Evolutionary conservation across 2,888 invertebrate genomes (phyloP), one percentile per base, ranked within the genome.

Genomic region (Muschampia plurimacula): DNA sequence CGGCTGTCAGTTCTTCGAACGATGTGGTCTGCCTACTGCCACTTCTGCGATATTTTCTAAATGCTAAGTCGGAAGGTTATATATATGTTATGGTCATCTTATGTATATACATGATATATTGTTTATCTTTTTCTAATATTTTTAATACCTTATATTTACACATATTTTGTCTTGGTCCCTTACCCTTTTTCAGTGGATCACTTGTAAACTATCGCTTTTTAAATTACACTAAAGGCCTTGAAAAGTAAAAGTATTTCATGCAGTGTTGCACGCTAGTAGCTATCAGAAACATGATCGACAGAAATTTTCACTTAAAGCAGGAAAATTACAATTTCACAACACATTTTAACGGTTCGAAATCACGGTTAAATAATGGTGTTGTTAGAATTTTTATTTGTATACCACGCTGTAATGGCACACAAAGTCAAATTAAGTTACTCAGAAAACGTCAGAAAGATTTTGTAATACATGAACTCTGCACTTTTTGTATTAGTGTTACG

Each of bases 261-360:
- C 52, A 15, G 39, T 36, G 60, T 41, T 62, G 41, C 49, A 69
- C 62, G 68, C 49, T 49, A 68, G 22, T 9, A 13, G 15, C 49
- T 69, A 69, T 69, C 68, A 62, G 32, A 12, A 64, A 55, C 72
- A 57, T 55, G 52, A 72, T 68, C 63, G 67, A 68, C 67, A 67
- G 41, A 67, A 49, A 57, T 79, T 79, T 78, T 79, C 73, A 75
- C 76, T 77, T 77, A 46, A 22, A 68, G 22, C 22, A 62, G 8
- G 4, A 4, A 4, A 68, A 49, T 62, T 15, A 49, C 32, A 15
- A 62, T 62, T 62, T 68, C 46, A 68, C 9, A 67, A 67, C 44
- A 46, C 80, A 75, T 80, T 83, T 84, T 84, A 84, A 84, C 82
- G 77, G 82, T 81, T 77, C 74, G 66, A 67, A 78, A 82, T 83